These are phyloP conservation scores for Neodon shergylaensis DNA, from an alignment of 2,113 vertebrate species.

Conservation along the genomic window DNA sequence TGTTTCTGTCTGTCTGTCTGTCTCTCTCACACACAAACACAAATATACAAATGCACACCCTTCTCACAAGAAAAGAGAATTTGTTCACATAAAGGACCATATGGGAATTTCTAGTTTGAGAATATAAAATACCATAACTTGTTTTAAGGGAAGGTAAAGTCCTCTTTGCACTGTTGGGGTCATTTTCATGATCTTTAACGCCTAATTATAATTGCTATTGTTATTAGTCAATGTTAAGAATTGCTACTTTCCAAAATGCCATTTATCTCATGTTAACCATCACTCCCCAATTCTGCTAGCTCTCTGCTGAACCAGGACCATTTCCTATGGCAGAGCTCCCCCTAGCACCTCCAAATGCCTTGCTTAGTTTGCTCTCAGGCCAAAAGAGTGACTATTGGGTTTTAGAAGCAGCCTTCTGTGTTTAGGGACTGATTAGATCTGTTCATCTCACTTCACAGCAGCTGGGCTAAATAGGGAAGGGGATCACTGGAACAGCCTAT, in stretches of 20 bases:
- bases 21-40: too few species aligned
- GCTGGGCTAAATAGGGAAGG: conserved; percentile 51
- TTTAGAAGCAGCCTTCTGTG: neutral
- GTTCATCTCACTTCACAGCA: conserved; percentile 73
- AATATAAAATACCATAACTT: neutral
- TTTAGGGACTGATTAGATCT: conserved; percentile 42
- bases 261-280: neutral
- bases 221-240: neutral
- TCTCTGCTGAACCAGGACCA: neutral
- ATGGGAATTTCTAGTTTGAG: conserved; percentile 1
- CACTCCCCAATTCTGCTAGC: neutral
- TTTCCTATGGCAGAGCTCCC: conserved; percentile 69
- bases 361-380: neutral
- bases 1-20: neutral
- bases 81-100: neutral
- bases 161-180: neutral
- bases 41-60: neutral
- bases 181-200: neutral
- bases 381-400: conserved; percentile 3
- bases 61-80: neutral
- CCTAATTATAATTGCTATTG: neutral
- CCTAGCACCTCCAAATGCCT: conserved; percentile 40
- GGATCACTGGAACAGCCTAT: conserved; percentile 46
- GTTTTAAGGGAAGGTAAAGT: conserved; percentile 21
- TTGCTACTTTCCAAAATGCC: conserved; percentile 13